These are phyloP conservation scores for Theropithecus gelada DNA, from an alignment of 2,113 vertebrate species.

Conservation along the genomic window DNA sequence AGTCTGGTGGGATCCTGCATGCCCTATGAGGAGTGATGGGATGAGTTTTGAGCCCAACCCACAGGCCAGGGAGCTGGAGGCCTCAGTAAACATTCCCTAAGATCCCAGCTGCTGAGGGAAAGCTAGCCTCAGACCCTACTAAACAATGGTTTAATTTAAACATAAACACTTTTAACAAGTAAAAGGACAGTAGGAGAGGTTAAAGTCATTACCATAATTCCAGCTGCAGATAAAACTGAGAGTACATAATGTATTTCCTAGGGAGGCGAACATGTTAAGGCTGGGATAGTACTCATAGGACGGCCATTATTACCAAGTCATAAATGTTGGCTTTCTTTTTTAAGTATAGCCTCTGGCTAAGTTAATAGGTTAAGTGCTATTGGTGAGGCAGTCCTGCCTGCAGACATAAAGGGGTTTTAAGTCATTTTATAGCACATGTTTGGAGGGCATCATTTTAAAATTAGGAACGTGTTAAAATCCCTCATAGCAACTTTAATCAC, in stretches of 20 bases:
- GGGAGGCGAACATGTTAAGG: neutral
- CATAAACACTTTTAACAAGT: slow-evolving; percentile 26
- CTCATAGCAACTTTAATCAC: neutral
- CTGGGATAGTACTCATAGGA: neutral
- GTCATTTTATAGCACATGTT: neutral
- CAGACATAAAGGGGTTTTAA: neutral
- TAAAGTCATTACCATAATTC: slow-evolving; percentile 24
- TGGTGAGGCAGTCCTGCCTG: neutral
- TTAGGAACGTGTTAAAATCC: neutral
- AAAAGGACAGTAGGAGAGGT: slow-evolving; percentile 26
- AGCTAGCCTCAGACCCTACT: neutral
- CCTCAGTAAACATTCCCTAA: neutral
- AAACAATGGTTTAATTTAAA: slow-evolving; percentile 20
- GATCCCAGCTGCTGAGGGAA: neutral
- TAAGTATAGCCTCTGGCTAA: neutral
- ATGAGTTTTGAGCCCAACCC: neutral
- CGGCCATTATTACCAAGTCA: neutral
- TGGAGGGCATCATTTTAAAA: neutral
- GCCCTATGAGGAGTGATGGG: neutral
- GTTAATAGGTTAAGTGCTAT: neutral
- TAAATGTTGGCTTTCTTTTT: slow-evolving; percentile 24
- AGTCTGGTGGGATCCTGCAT: neutral
- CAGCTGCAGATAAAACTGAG: slow-evolving; percentile 26
- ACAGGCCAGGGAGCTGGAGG: neutral
- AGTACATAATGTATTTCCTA: neutral